A percentile compares a stretch with the other conserved stretches of the same genome.
Conservation (phyloP, 2,113 vertebrate genomes). For the Petroica traversi region DNA sequence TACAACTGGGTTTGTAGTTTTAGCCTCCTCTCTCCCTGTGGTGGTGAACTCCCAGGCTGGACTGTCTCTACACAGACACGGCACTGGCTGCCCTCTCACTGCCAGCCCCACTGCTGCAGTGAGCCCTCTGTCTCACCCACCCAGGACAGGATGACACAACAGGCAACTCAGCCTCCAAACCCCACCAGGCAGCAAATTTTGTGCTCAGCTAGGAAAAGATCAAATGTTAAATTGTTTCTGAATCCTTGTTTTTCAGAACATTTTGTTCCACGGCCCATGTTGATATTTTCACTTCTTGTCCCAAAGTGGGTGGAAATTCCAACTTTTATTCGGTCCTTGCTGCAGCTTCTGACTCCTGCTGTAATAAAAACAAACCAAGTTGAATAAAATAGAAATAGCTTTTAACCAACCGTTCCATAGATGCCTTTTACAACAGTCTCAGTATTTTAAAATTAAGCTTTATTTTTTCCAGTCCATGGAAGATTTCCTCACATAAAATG, state of each 20-base stretch:
- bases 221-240: background rate
- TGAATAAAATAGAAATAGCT: background rate
- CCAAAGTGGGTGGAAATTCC: background rate
- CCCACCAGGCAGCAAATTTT: background rate
- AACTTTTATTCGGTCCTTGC: background rate
- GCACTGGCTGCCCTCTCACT: accelerated
- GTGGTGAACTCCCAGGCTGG: background rate
- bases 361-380: background rate
- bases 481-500: background rate
- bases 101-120: accelerated
- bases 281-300: constrained; percentile 11
- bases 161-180: background rate
- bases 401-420: background rate
- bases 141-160: background rate
- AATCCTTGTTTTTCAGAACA: background rate
- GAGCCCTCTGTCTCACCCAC: accelerated
- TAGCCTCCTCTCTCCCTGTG: background rate
- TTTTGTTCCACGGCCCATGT: background rate
- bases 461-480: background rate
- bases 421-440: background rate
- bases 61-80: accelerated
- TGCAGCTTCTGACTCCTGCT: background rate
- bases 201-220: background rate
- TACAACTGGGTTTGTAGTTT: background rate
- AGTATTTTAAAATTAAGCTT: background rate